Evolutionary conservation across 2,888 invertebrate species (phyloP), one percentile per base, ranked within the genome.

Genomic region (Iphiclides podalirius): DNA sequence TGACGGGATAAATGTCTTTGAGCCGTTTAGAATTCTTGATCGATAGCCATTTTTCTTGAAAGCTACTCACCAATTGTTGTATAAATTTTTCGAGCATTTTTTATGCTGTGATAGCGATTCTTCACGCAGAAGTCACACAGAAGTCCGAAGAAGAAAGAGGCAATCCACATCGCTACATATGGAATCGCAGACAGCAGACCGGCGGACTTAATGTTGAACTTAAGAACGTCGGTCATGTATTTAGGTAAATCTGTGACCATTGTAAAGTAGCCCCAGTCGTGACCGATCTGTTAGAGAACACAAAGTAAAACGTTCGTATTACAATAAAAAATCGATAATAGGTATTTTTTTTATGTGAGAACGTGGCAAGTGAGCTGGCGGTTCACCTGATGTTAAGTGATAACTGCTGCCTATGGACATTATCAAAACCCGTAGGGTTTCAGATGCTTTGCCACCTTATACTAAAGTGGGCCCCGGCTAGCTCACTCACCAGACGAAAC

Each of bases 251-350:
- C 93, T 0, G 93, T 93, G 33, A 93, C 91, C 91, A 94, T 92
- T 0, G 93, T 92, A 68, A 92, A 93, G 72, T 93, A 92, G 1
- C 93, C 93, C 90, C 93, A 94, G 66, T 93, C 93, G 71, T 93
- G 93, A 14, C 92, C 92, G 37, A 92, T 87, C 87, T 88, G 67
- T 7, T 52, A 54, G 51, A n/a, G 48, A 45, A 41, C 4, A 26
- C 33, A 20, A 44, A 8, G 8, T 14, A 26, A 39, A 28, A 3
- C 6, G 20, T 4, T 4, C 28, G 8, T 2, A 9, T 28, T 28
- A 9, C 2, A 28, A 28, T 9, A 28, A 28, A 9, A 20, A 20
- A 6, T 20, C n/a, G 20, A 20, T n/a, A n/a, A n/a, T n/a, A n/a
- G n/a, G n/a, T n/a, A n/a, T n/a, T n/a, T n/a, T n/a, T n/a, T n/a